phyloP scores from a whole-genome alignment of 2,113 vertebrate genomes.

The Tiliqua scincoides region DNA sequence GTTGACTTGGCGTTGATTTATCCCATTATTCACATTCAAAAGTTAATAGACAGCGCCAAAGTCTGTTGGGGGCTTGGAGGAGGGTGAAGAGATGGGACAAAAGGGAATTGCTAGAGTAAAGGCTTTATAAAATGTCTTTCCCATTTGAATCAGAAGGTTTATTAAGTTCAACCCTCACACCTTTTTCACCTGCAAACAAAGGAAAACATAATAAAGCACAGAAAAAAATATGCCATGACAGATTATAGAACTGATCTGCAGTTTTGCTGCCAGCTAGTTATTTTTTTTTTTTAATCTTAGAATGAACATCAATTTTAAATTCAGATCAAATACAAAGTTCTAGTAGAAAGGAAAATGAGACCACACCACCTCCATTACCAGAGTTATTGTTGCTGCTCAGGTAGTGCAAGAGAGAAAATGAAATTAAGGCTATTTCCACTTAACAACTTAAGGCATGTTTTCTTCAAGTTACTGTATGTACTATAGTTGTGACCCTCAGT shows the following conservation, averaged over 20 bases:
- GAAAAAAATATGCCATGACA: neutral
- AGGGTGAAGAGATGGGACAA: neutral
- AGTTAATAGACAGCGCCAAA: constrained; percentile 71
- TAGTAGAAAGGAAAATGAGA: too few relatives aligned
- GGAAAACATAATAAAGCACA: neutral
- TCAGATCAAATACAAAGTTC: neutral
- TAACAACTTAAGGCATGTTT: neutral
- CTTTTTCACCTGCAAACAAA: constrained; percentile 85
- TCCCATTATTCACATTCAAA: constrained; percentile 73
- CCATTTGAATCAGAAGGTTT: constrained; percentile 89
- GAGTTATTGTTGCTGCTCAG: neutral
- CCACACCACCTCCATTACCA: neutral
- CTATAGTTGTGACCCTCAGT: too few relatives aligned
- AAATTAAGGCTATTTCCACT: neutral
- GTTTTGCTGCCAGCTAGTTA: neutral
- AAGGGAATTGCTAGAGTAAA: constrained; percentile 67
- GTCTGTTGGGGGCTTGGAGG: constrained; percentile 54
- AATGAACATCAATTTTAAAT: neutral
- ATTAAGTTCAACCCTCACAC: constrained; percentile 92
- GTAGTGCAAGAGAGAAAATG: neutral
- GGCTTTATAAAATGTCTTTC: constrained; percentile 75
- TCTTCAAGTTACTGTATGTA: neutral
- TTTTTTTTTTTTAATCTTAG: neutral
- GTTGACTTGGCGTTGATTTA: constrained; percentile 65
- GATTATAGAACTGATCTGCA: neutral